Base-by-base conservation (phyloP, 2,888 invertebrate species). In the Latheticus oryzae region DNA sequence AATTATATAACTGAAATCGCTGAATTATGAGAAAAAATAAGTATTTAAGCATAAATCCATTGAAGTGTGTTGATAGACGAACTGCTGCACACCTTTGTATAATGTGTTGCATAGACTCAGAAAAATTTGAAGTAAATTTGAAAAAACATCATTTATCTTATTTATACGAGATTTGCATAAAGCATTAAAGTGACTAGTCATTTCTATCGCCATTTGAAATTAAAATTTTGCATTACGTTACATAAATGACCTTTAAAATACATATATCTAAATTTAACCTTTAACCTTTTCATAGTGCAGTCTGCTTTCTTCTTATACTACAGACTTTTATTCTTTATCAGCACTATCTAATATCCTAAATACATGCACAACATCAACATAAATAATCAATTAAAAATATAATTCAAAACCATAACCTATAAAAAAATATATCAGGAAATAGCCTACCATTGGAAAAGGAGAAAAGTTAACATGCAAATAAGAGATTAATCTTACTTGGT, bases 401-500 rank as follows among this genome's bases (percentile, higher is more conserved):
- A 9, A 13, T 15, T 16, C 13, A 35, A 33, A 47, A 7, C 5
- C 24, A 37, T 58, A 58, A 59, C 58, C 61, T 59, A 51, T 56
- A 56, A 56, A 38, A 9, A 38, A 12, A 19, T 17, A 16, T 21
- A 30, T 32, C 7, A 15, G 12, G 21, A 55, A 24, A 15, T 21
- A 24, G 8, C 5, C 2, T 19, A 19, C 17, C 5, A 26, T 7
- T n/a, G n/a, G 16, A 37, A 28, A 17, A 45, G 43, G 30, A 12
- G 23, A 32, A 16, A 53, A 32, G 26, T 2, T 15, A 26, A 37
- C 43, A 55, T 54, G 54, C 55, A 60, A 45, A 45, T 45, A 28
- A 30, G 12, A 13, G 43, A 52, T 51, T 38, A 54, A 8, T 62
- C 68, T 69, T 53, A 71, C 70, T 67, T 64, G 68, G 66, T 61